Evolutionary conservation across 2,888 invertebrate species (phyloP).

Genomic region (Brenthis ino): DNA sequence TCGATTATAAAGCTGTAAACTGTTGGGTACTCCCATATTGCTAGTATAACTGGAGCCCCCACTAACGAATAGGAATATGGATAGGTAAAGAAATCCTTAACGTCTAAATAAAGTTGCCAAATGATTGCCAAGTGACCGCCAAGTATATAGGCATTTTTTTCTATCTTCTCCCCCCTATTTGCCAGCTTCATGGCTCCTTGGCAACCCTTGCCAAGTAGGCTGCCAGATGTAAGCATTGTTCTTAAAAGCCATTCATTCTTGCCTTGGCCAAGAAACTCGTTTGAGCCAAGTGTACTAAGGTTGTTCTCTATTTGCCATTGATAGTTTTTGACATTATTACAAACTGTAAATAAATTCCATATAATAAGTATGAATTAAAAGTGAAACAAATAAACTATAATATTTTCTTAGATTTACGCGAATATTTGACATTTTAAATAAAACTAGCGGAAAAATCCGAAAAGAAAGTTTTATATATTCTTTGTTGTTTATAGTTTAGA

Average conservation of each 20-base stretch:
- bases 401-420: neutral
- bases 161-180: conserved; percentile 53
- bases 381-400: neutral
- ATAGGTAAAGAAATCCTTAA: conserved; percentile 72
- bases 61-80: conserved; percentile 70
- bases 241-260: conserved; percentile 69
- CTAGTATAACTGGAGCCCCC: conserved; percentile 65
- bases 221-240: conserved; percentile 70
- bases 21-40: conserved; percentile 72
- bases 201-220: conserved; percentile 73
- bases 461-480: too few species aligned
- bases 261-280: conserved; percentile 66
- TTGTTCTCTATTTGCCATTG: conserved; percentile 72
- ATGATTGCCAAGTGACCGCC: conserved; percentile 70
- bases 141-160: conserved; percentile 64
- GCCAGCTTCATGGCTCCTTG: conserved; percentile 73
- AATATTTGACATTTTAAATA: too few species aligned
- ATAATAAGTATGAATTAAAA: neutral
- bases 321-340: conserved; percentile 52
- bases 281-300: conserved; percentile 63
- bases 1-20: conserved; percentile 64
- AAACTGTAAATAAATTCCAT: conserved; percentile 45
- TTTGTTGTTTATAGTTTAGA: too few species aligned
- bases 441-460: too few species aligned
- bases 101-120: conserved; percentile 73